phyloP scores from a whole-genome alignment of 2,888 invertebrate species.

The Hetaerina titia region DNA sequence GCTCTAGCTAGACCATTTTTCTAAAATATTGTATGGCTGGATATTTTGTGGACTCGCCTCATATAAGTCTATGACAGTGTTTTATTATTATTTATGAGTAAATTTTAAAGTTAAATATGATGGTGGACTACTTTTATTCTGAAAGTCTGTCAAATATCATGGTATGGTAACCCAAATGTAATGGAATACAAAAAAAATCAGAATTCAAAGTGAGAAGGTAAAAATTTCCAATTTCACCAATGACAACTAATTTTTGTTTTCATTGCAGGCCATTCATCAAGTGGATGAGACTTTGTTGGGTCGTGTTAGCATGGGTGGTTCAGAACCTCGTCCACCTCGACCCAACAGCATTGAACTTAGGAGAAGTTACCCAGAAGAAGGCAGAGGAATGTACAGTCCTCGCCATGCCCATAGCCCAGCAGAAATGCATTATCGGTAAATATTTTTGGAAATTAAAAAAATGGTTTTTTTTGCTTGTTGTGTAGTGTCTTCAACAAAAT shows the following conservation, averaged over 20 bases:
- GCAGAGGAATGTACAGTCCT: constrained; percentile 73
- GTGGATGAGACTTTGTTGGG: constrained; percentile 77
- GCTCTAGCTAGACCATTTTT: too few species aligned
- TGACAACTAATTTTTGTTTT: not conserved
- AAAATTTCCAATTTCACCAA: not conserved
- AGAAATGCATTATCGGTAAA: constrained; percentile 73
- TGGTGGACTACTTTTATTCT: too few species aligned
- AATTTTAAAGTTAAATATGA: too few species aligned
- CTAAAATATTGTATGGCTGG: too few species aligned
- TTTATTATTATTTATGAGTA: too few species aligned
- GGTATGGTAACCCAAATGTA: not conserved
- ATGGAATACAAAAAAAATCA: not conserved
- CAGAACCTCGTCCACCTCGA: constrained; percentile 84
- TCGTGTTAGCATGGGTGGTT: constrained; percentile 52
- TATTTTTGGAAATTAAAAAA: constrained; percentile 37
- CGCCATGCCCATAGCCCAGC: constrained; percentile 71
- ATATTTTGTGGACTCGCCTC: too few species aligned
- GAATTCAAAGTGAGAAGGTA: too few species aligned
- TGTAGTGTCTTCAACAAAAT: too few species aligned
- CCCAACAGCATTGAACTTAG: constrained; percentile 94
- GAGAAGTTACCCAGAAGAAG: constrained; percentile 80
- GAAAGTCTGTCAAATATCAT: too few species aligned
- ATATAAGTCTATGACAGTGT: too few species aligned
- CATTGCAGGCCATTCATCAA: constrained; percentile 69
- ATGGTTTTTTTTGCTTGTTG: too few species aligned